Conservation (phyloP, 2,888 invertebrate genomes). For the Camptogramma bilineatum region DNA sequence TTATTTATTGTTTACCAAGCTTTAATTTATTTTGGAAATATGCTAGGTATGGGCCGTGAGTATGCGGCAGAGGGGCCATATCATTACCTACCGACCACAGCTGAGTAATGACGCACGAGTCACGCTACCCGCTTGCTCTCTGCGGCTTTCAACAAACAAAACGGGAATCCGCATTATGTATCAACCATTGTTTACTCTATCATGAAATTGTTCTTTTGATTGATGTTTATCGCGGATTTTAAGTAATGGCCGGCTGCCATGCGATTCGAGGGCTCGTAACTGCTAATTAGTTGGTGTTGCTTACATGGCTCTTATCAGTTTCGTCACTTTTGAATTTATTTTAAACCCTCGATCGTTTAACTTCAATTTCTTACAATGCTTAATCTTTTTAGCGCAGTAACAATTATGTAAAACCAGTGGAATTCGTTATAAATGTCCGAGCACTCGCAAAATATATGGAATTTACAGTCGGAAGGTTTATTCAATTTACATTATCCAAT, state of each 20-base stretch:
- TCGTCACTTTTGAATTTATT: conserved; percentile 33
- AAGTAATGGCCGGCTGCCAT: conserved; percentile 37
- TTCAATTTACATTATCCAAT: conserved; percentile 39
- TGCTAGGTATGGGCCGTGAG: conserved; percentile 22
- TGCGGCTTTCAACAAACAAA: conserved; percentile 61
- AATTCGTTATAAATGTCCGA: conserved; percentile 23
- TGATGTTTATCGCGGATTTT: conserved; percentile 39
- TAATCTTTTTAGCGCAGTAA: not conserved
- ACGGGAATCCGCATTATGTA: conserved; percentile 53
- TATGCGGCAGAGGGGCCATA: conserved; percentile 61
- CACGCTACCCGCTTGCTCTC: conserved; percentile 61
- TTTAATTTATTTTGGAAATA: conserved; percentile 7
- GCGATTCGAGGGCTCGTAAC: conserved; percentile 37
- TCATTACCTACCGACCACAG: conserved; percentile 75
- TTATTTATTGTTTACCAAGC: not conserved
- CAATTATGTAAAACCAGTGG: conserved; percentile 1
- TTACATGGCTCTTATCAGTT: conserved; percentile 35
- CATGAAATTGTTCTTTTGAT: conserved; percentile 42
- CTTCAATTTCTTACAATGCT: conserved; percentile 1
- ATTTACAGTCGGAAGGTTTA: conserved; percentile 37
- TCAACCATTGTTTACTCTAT: conserved; percentile 44
- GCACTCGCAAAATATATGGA: conserved; percentile 25
- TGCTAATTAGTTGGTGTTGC: conserved; percentile 37
- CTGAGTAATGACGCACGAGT: conserved; percentile 69
- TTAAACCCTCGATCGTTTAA: conserved; percentile 23